Conservation (phyloP, 2,888 invertebrate species). For the Epinotia brunnichana region DNA sequence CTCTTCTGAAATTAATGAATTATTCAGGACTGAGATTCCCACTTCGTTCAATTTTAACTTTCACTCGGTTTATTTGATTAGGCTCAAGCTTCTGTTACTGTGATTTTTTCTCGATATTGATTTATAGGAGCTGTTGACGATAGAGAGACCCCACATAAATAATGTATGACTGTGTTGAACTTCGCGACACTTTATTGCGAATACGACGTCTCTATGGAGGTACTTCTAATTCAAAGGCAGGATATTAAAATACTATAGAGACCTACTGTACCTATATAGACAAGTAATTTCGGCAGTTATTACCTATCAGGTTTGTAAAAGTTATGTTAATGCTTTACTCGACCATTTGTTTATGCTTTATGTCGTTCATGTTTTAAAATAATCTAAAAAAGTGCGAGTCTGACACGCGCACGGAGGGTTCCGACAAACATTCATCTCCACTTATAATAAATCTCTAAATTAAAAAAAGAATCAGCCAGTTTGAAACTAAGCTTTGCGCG, state of each 20-base stretch:
- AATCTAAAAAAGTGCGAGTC: background rate
- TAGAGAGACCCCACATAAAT: conserved; percentile 56
- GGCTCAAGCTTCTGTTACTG: conserved; percentile 58
- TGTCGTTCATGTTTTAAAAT: background rate
- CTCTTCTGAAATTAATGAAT: conserved; percentile 62
- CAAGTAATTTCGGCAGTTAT: background rate
- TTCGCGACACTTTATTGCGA: conserved; percentile 55
- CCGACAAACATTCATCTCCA: too few relatives aligned
- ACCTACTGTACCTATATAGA: background rate
- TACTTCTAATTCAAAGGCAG: conserved; percentile 1
- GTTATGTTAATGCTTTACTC: too few relatives aligned
- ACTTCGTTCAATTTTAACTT: conserved; percentile 66
- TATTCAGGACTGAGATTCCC: conserved; percentile 58
- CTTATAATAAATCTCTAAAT: too few relatives aligned
- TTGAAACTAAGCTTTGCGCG: too few relatives aligned
- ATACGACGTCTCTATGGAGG: conserved; percentile 43
- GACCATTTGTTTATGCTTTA: background rate
- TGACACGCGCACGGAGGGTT: too few relatives aligned
- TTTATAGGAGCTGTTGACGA: conserved; percentile 57
- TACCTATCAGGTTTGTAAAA: background rate
- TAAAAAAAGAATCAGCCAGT: too few relatives aligned
- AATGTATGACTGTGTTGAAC: conserved; percentile 56
- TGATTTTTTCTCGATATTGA: conserved; percentile 58
- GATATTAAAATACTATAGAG: background rate
- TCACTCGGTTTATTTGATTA: conserved; percentile 64